Evolutionary conservation across 2,888 invertebrate species (phyloP).

Genomic region (Pseudolycoriella hygida): DNA sequence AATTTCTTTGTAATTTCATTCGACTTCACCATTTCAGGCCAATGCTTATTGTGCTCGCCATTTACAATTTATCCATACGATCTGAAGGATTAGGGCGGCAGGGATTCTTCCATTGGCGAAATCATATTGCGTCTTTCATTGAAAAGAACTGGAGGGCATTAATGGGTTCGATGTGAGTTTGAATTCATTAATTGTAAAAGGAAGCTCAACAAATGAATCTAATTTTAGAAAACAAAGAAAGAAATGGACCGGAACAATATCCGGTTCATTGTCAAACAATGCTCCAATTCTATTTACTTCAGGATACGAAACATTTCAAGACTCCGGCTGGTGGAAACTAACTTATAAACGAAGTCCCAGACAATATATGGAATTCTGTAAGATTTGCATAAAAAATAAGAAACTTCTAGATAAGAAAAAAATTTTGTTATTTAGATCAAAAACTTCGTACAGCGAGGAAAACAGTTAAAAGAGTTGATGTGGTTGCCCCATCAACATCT

Average conservation of each 20-base stretch:
- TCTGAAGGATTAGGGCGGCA: constrained; percentile 57
- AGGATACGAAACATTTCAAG: constrained; percentile 49
- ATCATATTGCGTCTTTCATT: constrained; percentile 64
- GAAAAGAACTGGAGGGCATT: constrained; percentile 60
- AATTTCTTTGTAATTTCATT: too few species aligned
- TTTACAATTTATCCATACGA: constrained; percentile 59
- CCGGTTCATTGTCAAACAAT: constrained; percentile 63
- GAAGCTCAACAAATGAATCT: too few species aligned
- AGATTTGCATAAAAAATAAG: too few species aligned
- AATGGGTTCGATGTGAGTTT: constrained; percentile 53
- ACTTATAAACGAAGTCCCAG: constrained; percentile 34
- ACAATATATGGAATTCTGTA: constrained; percentile 27
- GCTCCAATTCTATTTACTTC: constrained; percentile 60
- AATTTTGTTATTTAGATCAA: too few species aligned
- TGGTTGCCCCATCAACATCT: constrained; percentile 7
- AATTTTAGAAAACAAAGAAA: constrained; percentile 55
- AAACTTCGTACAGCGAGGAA: constrained; percentile 16
- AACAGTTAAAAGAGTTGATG: constrained; percentile 20
- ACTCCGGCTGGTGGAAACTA: constrained; percentile 77
- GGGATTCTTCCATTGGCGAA: constrained; percentile 75
- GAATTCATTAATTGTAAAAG: too few species aligned
- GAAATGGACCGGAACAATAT: constrained; percentile 74
- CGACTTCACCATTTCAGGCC: constrained; percentile 37
- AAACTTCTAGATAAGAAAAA: too few species aligned
- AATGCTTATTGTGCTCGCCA: constrained; percentile 48